Conservation (phyloP, 2,888 invertebrate genomes). For the Gnatocerus cornutus region DNA sequence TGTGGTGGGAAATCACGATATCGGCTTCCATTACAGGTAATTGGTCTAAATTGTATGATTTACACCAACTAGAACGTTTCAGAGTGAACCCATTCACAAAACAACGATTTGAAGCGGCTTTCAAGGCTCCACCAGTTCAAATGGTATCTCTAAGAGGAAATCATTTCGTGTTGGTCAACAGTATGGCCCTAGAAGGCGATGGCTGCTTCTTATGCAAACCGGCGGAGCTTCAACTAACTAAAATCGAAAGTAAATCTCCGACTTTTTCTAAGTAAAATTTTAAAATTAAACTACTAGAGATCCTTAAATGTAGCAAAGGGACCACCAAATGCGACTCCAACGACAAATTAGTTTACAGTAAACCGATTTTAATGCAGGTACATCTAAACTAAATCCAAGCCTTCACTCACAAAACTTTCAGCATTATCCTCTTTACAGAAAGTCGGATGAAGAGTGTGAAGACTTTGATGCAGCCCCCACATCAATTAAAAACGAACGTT, state of each 20-base stretch:
- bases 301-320: slow-evolving; percentile 65
- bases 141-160: slow-evolving; percentile 82
- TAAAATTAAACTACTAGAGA: slow-evolving; percentile 57
- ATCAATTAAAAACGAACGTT: slow-evolving; percentile 79
- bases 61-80: slow-evolving; percentile 54
- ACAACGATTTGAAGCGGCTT: slow-evolving; percentile 80
- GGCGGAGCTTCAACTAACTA: slow-evolving; percentile 80
- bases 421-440: slow-evolving; percentile 96
- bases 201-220: slow-evolving; percentile 89
- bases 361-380: slow-evolving; percentile 89
- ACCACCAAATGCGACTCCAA: slow-evolving; percentile 60
- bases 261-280: not conserved
- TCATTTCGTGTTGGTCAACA: slow-evolving; percentile 94
- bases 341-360: slow-evolving; percentile 77
- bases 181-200: slow-evolving; percentile 98
- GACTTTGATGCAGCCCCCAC: slow-evolving; percentile 86
- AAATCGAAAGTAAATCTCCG: slow-evolving; percentile 77
- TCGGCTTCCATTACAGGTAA: slow-evolving; percentile 97
- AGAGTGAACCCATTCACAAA: slow-evolving; percentile 84
- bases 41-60: not conserved
- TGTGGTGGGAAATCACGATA: slow-evolving; percentile 96
- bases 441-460: slow-evolving; percentile 88
- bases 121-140: slow-evolving; percentile 84
- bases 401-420: slow-evolving; percentile 65
- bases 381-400: no score